phyloP scores from a whole-genome alignment of 1,140 invertebrate genomes.

The Lycorma delicatula region DNA sequence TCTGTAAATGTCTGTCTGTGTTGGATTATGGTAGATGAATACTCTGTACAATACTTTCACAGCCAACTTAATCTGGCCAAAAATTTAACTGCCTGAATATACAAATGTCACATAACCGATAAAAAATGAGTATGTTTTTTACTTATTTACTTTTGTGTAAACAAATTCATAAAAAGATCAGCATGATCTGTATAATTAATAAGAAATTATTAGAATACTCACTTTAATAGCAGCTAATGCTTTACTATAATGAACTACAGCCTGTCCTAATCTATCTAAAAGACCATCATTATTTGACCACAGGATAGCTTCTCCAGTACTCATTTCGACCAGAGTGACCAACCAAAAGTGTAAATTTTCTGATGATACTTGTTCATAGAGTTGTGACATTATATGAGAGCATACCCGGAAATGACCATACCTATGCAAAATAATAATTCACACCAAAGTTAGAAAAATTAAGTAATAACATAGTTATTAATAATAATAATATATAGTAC shows the following conservation, averaged over 20 bases:
- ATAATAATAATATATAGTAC: too few species aligned
- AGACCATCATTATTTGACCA: slow-evolving; percentile 32
- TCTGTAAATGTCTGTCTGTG: too few species aligned
- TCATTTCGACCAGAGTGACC: slow-evolving; percentile 61
- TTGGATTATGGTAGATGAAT: too few species aligned
- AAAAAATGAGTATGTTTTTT: too few species aligned
- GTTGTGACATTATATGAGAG: slow-evolving; percentile 51
- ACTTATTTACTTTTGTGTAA: too few species aligned
- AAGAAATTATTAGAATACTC: slow-evolving; percentile 8
- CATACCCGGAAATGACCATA: slow-evolving; percentile 75
- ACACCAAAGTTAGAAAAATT: neutral
- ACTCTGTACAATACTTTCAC: too few species aligned
- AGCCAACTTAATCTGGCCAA: too few species aligned
- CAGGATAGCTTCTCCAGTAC: slow-evolving; percentile 37
- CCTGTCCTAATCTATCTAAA: slow-evolving; percentile 49
- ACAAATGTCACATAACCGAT: too few species aligned
- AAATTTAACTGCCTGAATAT: too few species aligned
- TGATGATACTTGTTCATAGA: slow-evolving; percentile 68
- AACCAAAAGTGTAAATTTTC: slow-evolving; percentile 90
- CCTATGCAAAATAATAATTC: slow-evolving; percentile 38
- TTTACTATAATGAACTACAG: slow-evolving; percentile 52
- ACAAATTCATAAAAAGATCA: too few species aligned
- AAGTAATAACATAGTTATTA: neutral
- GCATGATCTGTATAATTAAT: too few species aligned
- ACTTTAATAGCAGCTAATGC: slow-evolving; percentile 64